Conservation (phyloP, 2,888 invertebrate species). For the Masnerella sp. region DNA sequence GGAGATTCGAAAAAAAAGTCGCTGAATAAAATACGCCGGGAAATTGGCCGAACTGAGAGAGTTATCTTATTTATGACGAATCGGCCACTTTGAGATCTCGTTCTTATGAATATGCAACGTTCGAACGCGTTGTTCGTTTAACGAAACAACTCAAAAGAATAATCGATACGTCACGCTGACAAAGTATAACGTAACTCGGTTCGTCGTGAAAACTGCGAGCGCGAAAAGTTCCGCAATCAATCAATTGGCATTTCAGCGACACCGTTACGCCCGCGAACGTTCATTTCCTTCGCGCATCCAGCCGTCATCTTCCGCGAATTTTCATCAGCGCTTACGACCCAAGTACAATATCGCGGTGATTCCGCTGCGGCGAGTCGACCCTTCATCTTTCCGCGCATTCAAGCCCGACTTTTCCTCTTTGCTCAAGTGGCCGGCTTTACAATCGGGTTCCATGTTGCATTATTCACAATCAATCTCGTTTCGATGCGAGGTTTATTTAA, state of each 20-base stretch:
- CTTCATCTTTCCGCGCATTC: background rate
- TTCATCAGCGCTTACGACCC: constrained; percentile 8
- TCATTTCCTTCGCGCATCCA: constrained; percentile 31
- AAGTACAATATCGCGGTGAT: constrained; percentile 15
- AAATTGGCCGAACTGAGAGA: too few relatives aligned
- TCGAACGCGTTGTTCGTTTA: constrained; percentile 26
- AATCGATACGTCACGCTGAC: constrained; percentile 31
- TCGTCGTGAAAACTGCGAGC: constrained; percentile 19
- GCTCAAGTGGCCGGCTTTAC: too few relatives aligned
- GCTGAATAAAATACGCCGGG: too few relatives aligned
- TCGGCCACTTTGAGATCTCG: too few relatives aligned
- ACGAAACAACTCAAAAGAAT: constrained; percentile 30
- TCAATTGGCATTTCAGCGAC: constrained; percentile 28
- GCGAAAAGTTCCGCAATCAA: constrained; percentile 30
- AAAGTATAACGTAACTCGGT: constrained; percentile 26
- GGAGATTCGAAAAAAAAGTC: too few relatives aligned
- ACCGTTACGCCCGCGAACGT: constrained; percentile 13
- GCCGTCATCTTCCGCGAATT: constrained; percentile 18
- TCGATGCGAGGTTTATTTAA: too few relatives aligned
- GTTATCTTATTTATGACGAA: too few relatives aligned
- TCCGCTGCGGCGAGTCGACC: background rate
- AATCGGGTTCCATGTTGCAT: too few relatives aligned
- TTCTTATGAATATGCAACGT: constrained; percentile 28
- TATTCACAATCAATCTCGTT: too few relatives aligned
- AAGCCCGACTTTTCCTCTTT: too few relatives aligned